Evolutionary conservation across 2,888 invertebrate genomes (phyloP), one percentile per base, ranked within the genome.

Genomic region (Halocaridina rubra): DNA sequence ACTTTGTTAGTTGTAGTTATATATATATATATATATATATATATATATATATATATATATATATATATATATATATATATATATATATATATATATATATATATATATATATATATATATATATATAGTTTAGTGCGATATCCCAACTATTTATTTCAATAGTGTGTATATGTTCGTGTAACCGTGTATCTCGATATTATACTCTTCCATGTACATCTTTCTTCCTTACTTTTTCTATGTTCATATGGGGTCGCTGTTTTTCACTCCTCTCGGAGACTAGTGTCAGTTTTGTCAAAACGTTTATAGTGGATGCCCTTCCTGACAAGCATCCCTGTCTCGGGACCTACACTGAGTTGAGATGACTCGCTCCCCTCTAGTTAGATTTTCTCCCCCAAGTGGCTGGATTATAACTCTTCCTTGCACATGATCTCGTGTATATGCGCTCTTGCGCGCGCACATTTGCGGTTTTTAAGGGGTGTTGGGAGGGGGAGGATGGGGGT

Each of bases 11-110:
- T n/a, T n/a, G n/a, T n/a, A n/a, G n/a, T n/a, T n/a, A n/a, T n/a
- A n/a, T n/a, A n/a, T n/a, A n/a, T n/a, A n/a, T n/a, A n/a, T n/a
- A n/a, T n/a, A n/a, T 22, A 61, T 61, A 61, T 61, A n/a, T 61
- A n/a, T 61, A 61, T 61, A 61, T 61, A 61, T 61, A n/a, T 61
- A n/a, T 61, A 61, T 61, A 61, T 61, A n/a, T 61, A 61, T 61
- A 61, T 61, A 13, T 61, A 61, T 29, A 77, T 61, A 19, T 59
- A 61, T 59, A 61, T 77, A 61, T 10, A 29, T 61, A 59, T 19
- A 10, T 61, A 61, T 77, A 77, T 61, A 77, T 61, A 77, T 61
- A 61, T 61, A 77, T 77, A 61, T 77, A 30, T 77, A 77, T 77
- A 77, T 77, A 77, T 77, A 77, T 77, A 77, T 72, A 72, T 72